Evolutionary conservation across 2,113 vertebrate genomes (phyloP).

Genomic region (Dicentrarchus labrax): DNA sequence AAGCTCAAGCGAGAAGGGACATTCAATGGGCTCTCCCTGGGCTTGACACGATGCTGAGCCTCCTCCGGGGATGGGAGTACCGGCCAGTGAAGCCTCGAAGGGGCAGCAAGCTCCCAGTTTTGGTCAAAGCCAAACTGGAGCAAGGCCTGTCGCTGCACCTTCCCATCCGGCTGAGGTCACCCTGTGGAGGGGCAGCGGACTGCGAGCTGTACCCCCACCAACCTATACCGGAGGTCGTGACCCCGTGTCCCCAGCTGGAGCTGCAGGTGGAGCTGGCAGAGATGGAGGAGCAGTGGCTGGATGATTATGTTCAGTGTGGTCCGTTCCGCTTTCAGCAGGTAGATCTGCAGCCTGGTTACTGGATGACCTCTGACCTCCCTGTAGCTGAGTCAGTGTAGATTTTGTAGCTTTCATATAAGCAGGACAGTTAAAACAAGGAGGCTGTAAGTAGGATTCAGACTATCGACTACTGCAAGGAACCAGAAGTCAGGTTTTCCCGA

Average conservation of each 20-base stretch:
- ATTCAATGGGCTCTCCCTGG: conserved; percentile 66
- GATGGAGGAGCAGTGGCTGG: conserved; percentile 91
- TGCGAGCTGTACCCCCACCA: conserved; percentile 55
- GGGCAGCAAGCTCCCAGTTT: conserved; percentile 92
- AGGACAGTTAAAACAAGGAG: background rate
- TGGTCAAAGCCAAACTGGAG: conserved; percentile 80
- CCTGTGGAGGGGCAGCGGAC: conserved; percentile 18
- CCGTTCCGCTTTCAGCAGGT: conserved; percentile 89
- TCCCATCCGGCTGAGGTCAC: background rate
- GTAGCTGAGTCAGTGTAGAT: background rate
- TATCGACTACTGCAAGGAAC: background rate
- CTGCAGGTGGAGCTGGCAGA: conserved; percentile 87
- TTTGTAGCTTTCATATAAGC: background rate
- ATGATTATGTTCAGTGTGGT: conserved; percentile 89
- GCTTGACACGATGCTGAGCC: conserved; percentile 85
- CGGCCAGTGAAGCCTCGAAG: conserved; percentile 87
- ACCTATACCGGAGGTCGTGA: conserved; percentile 70
- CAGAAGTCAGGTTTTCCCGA: background rate
- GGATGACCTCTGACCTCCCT: background rate
- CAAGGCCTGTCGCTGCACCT: conserved; percentile 7
- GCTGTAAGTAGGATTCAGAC: background rate
- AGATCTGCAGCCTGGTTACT: background rate
- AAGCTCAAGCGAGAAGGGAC: conserved; percentile 61
- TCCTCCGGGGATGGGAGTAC: conserved; percentile 88
- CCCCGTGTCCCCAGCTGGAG: conserved; percentile 77